Percentiles rank a stretch among this genome's conserved stretches.
Evolutionary conservation across 1,140 invertebrate genomes (phyloP).

Genomic region (Dreissena polymorpha): DNA sequence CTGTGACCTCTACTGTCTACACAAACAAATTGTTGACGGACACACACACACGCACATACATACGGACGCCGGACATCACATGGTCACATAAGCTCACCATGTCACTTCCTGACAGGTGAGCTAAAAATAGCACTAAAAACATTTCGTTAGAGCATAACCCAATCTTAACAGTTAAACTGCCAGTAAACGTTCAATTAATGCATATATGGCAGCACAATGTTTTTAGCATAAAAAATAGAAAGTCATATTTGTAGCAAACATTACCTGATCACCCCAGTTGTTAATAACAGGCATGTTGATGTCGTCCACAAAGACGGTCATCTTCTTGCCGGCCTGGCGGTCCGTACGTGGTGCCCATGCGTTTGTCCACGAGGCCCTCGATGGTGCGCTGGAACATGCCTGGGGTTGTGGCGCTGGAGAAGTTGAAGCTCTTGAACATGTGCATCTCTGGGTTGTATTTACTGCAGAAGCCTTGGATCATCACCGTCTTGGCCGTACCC

Average conservation of each 20-base stretch:
- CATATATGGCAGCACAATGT: too few species aligned
- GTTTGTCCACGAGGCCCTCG: conserved; percentile 97
- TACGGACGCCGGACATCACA: too few species aligned
- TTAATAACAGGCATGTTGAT: conserved; percentile 98
- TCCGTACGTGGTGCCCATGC: conserved; percentile 96
- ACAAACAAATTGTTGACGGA: too few species aligned
- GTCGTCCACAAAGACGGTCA: conserved; percentile 98
- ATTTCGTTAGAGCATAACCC: too few species aligned
- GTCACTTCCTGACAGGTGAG: too few species aligned
- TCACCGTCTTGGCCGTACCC: conserved; percentile 97
- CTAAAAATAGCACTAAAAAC: too few species aligned
- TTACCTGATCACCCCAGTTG: conserved; percentile 94
- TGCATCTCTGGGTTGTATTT: conserved; percentile 94
- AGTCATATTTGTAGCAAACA: neutral
- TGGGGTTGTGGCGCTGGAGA: conserved; percentile 96
- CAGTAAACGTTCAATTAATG: too few species aligned
- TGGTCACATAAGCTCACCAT: too few species aligned
- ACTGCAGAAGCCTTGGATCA: conserved; percentile 97
- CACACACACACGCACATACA: too few species aligned
- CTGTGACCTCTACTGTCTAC: too few species aligned
- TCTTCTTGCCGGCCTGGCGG: conserved; percentile 95
- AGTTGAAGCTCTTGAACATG: conserved; percentile 94
- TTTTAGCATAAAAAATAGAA: too few species aligned
- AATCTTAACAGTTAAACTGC: too few species aligned
- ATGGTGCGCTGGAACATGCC: conserved; percentile 98